Evolutionary conservation across 1,140 invertebrate species (phyloP), one percentile per base, ranked within the genome.

Genomic region (Teleopsis dalmanni): DNA sequence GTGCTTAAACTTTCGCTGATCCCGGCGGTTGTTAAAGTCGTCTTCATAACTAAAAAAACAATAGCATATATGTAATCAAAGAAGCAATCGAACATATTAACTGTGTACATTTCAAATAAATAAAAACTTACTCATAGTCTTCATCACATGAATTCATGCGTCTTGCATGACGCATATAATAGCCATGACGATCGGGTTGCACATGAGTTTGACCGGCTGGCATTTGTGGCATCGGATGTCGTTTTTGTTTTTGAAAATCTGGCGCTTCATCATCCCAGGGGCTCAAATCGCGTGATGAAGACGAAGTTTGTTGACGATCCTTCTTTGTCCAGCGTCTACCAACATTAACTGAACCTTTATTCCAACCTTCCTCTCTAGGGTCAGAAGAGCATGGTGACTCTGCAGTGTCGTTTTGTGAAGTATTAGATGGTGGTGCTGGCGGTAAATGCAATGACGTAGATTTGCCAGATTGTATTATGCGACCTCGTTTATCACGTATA

Each of bases 371-470:
- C 22, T 87, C 83, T 46, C 84, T 82, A 2, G 82, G 83, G 65
- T 88, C 85, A 1, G 83, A 83, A 2, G 85, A 88, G 80, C 84
- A 87, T 0, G 83, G 83, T 2, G 83, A 85, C 6, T 78, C 58
- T 74, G 74, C 65, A 65, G 66, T 57, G 63, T 70, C 48, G 52
- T 70, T 52, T 69, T 73, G 54, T 52, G 71, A 42, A 47, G 69
- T 51, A 60, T 72, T 66, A 63, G 72, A 50, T 1, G 58, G 59
- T 11, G 65, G 60, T 1, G 59, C 49, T 0, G 56, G 62, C 13
- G 65, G 65, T 2, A 56, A 53, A n/a, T 61, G 60, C 6, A 68
- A 35, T 2, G 62, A 47, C 23, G 43, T 22, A 23, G 33, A 37
- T 26, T 54, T 50, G 3, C 21, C 6, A 1, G 31, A 7, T 3